phyloP scores from a whole-genome alignment of 2,797 vertebrate species.

The Morus bassanus region DNA sequence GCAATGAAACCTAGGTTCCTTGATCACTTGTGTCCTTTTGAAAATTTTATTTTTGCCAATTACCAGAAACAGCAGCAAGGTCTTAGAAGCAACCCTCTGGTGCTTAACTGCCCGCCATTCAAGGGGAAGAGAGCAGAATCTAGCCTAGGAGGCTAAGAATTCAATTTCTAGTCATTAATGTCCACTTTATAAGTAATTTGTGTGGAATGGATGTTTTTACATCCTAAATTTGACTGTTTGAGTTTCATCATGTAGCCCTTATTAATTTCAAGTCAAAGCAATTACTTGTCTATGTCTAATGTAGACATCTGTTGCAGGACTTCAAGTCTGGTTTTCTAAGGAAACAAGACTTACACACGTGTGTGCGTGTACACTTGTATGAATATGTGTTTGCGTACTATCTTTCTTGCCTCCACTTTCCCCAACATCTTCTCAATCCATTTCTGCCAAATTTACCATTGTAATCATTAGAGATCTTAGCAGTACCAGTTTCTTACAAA shows the following conservation, averaged over 20 bases:
- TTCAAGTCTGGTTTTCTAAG: background rate
- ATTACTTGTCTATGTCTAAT: background rate
- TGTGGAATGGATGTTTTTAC: background rate
- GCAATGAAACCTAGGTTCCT: background rate
- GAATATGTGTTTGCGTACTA: background rate
- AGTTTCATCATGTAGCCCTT: background rate
- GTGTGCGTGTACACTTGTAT: no score
- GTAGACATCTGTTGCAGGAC: background rate
- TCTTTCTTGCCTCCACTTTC: background rate
- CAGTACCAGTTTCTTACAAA: background rate
- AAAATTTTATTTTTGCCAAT: background rate
- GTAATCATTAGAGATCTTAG: background rate
- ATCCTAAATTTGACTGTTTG: background rate
- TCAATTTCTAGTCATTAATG: background rate
- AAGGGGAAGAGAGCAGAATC: background rate
- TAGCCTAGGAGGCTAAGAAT: background rate
- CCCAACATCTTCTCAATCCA: background rate
- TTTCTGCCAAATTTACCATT: background rate
- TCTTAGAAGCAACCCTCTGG: background rate
- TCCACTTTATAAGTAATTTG: background rate
- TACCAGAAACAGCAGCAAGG: background rate
- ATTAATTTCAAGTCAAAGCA: background rate
- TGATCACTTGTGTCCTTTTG: background rate
- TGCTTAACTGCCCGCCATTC: background rate
- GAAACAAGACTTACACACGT: accelerated